phyloP scores from a whole-genome alignment of 2,113 vertebrate species.

The Solenodon paradoxus region DNA sequence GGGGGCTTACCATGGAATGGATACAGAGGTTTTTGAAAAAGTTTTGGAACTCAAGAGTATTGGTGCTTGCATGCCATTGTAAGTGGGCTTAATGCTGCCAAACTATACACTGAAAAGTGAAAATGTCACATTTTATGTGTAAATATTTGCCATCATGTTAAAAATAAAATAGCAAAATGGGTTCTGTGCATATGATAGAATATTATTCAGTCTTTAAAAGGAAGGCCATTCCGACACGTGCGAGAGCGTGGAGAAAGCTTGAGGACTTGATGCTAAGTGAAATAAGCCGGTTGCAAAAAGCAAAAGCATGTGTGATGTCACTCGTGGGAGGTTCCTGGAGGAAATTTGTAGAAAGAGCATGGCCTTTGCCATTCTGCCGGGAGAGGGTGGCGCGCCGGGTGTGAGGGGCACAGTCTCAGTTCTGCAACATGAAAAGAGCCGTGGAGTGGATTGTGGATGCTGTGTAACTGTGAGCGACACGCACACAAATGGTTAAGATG shows the following conservation, averaged over 20 bases:
- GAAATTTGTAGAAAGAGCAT: not conserved
- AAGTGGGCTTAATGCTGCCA: not conserved
- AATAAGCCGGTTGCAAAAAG: not conserved
- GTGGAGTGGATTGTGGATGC: fast-evolving
- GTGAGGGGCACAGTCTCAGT: not conserved
- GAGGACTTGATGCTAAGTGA: not conserved
- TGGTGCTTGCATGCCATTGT: not conserved
- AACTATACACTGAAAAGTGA: not conserved
- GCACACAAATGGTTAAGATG: too few species aligned
- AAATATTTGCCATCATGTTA: not conserved
- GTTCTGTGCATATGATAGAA: not conserved
- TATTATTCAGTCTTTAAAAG: not conserved
- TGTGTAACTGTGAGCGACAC: too few species aligned
- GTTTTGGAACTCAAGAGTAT: not conserved
- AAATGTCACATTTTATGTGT: not conserved
- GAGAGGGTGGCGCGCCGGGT: too few species aligned
- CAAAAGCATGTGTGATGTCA: not conserved
- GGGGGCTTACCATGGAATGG: too few species aligned
- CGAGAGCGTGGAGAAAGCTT: not conserved
- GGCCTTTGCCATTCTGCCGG: too few species aligned
- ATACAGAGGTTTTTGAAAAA: too few species aligned
- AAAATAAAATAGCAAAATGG: not conserved
- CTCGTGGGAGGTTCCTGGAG: not conserved
- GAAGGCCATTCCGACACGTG: not conserved
- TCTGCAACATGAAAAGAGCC: not conserved